Base-by-base conservation (phyloP, 2,113 vertebrate genomes). In the Plecturocebus donacophilus region DNA sequence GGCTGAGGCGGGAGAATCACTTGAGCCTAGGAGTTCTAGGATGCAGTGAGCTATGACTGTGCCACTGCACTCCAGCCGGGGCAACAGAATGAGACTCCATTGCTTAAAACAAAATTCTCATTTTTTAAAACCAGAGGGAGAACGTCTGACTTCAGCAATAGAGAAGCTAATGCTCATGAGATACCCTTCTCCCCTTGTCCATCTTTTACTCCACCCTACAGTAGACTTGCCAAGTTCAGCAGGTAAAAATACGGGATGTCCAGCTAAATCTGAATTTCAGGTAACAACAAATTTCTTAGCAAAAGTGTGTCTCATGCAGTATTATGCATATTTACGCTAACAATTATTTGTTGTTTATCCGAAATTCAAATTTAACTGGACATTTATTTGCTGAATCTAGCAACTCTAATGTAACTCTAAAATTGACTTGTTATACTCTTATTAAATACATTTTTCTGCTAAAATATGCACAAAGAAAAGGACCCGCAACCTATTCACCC, bases 251-350 rank as follows among this genome's bases (percentile, higher is more conserved):
- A 66, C 3, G 80, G 38, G 27, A 21, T 83, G 1, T 38, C 14
- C 71, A 92, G 25, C 49, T 79, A 93, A 80, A 84, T 81, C 71
- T 93, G 38, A 85, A 97, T 66, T 91, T 81, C 14, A 87, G 38
- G 85, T 49, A 71, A 95, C 2, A 12, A 25, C 2, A 11, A 35
- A 89, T 45, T 19, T 77, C 95, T 96, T 52, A 76, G 75, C 20
- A 27, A 61, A 70, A 56, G 8, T 85, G 27, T 71, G 8, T 35
- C 5, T 32, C 6, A 30, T 21, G 25, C 2, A 45, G 42, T 61
- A 79, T 32, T 56, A 79, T 32, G n/a, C 27, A 93, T 20, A 75
- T 4, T 71, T 77, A 42, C 23, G 9, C 20, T 82, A 38, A 93
- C 88, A 88, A 27, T n/a, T 30, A 42, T 80, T 85, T 61, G 5